Conservation (phyloP, 1,140 invertebrate genomes). For the Lerema accius region DNA sequence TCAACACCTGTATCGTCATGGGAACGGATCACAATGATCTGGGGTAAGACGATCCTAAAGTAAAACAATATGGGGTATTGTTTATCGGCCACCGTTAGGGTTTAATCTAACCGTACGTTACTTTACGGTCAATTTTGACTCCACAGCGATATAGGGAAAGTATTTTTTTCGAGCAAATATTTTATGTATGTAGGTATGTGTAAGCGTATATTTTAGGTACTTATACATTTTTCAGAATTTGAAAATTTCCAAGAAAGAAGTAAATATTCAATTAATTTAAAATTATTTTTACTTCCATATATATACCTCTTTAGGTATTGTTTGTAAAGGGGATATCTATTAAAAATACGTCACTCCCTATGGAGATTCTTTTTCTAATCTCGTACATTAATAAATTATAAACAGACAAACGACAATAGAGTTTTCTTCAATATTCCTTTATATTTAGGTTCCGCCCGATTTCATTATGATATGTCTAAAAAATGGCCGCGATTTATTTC, state of each 20-base stretch:
- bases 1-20: slow-evolving; percentile 41
- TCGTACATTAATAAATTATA: slow-evolving; percentile 13
- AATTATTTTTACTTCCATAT: too few species aligned
- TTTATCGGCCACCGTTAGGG: neutral
- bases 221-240: too few species aligned
- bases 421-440: slow-evolving; percentile 12
- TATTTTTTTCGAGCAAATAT: too few species aligned
- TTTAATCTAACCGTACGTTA: too few species aligned
- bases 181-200: too few species aligned
- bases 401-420: slow-evolving; percentile 4
- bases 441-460: slow-evolving; percentile 40
- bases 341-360: neutral
- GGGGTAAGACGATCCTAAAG: slow-evolving; percentile 11
- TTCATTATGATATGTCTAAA: slow-evolving; percentile 55
- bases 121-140: too few species aligned
- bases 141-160: too few species aligned
- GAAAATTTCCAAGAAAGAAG: too few species aligned
- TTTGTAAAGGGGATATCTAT: neutral
- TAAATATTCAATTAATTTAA: too few species aligned
- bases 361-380: slow-evolving; percentile 6
- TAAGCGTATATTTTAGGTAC: too few species aligned
- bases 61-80: slow-evolving; percentile 17
- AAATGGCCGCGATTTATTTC: slow-evolving; percentile 25
- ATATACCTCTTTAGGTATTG: too few species aligned
- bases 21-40: slow-evolving; percentile 38